phyloP scores from a whole-genome alignment of 2,888 invertebrate species.

The Noctua comes region DNA sequence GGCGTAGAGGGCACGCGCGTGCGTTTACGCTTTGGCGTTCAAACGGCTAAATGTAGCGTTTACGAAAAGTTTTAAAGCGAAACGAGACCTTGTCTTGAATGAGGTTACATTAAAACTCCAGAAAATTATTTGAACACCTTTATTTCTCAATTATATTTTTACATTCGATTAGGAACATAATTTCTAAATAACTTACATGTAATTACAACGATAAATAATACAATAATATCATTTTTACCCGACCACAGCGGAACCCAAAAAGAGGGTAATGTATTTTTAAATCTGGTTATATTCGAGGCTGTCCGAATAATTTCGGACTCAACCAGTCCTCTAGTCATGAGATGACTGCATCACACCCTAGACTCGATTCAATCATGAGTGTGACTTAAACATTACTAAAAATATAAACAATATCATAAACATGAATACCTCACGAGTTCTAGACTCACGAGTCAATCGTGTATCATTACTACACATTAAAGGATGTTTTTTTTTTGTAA shows the following conservation, averaged over 20 bases:
- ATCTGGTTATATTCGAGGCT: neutral
- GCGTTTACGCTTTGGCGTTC: no score
- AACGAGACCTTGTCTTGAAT: neutral
- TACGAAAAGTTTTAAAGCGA: neutral
- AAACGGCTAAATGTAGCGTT: neutral
- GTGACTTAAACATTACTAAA: neutral
- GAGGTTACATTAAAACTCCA: neutral
- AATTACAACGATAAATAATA: slow-evolving; percentile 28
- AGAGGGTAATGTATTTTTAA: neutral
- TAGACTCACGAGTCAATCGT: neutral
- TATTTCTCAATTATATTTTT: slow-evolving; percentile 34
- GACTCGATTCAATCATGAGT: neutral
- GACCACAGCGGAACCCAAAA: neutral
- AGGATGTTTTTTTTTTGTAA: neutral
- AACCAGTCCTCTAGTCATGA: neutral
- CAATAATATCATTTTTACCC: slow-evolving; percentile 32
- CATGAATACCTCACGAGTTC: neutral
- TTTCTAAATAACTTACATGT: slow-evolving; percentile 40
- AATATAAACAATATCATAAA: neutral
- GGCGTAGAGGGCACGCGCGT: no score
- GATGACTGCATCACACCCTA: neutral
- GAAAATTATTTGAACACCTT: slow-evolving; percentile 23
- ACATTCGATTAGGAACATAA: slow-evolving; percentile 39
- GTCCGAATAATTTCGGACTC: neutral
- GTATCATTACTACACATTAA: neutral